Conservation (phyloP, 2,113 vertebrate species). For the Oceanodroma tethys region DNA sequence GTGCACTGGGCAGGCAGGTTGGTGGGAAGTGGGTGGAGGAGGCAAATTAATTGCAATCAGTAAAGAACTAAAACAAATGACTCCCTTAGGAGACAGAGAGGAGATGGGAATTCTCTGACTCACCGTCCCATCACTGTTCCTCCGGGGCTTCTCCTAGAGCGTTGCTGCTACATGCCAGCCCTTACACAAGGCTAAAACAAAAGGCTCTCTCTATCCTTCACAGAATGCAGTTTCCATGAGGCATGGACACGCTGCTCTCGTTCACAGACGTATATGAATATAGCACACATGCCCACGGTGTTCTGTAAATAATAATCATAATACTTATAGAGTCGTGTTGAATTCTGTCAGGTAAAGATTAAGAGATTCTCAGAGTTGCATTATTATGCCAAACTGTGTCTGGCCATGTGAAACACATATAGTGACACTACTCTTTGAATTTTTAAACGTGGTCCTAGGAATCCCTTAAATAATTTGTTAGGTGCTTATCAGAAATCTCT, state of each 20-base stretch:
- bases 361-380: neutral
- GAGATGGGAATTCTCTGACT: conserved; percentile 46
- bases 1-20: neutral
- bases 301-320: neutral
- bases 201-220: neutral
- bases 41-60: conserved; percentile 25
- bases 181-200: conserved; percentile 13
- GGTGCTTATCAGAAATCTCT: conserved; percentile 9
- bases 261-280: neutral
- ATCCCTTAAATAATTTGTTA: conserved; percentile 28
- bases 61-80: conserved; percentile 2
- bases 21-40: neutral
- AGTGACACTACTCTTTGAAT: neutral
- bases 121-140: neutral
- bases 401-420: neutral
- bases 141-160: neutral
- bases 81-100: conserved; percentile 18
- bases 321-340: neutral
- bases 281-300: neutral
- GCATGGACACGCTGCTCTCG: neutral
- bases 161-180: neutral
- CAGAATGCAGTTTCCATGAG: neutral
- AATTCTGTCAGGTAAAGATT: neutral
- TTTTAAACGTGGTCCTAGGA: conserved; percentile 5
- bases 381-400: neutral